Conservation (phyloP, 2,797 vertebrate species). For the Takifugu rubripes region DNA sequence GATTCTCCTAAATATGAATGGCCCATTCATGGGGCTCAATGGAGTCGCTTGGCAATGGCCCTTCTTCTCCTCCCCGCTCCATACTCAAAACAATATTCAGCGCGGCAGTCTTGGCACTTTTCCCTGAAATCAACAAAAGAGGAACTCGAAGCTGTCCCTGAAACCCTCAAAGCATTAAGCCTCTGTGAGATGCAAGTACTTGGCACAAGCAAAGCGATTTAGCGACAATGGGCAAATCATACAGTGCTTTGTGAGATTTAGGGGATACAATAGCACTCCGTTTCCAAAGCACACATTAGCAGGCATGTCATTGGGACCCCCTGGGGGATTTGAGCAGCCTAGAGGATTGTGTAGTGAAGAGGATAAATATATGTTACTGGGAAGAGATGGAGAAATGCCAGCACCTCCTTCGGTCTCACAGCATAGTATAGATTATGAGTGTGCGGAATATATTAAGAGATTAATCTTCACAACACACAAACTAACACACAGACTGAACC, state of each 20-base stretch:
- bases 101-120: slow-evolving; percentile 73
- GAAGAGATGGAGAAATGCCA: slow-evolving; percentile 61
- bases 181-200: slow-evolving; percentile 70
- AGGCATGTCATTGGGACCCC: slow-evolving; percentile 72
- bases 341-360: slow-evolving; percentile 67
- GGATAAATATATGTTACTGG: slow-evolving; percentile 74
- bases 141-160: slow-evolving; percentile 70
- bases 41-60: slow-evolving; percentile 69
- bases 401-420: slow-evolving; percentile 34
- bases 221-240: slow-evolving; percentile 73
- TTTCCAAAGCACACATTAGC: slow-evolving; percentile 75
- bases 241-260: slow-evolving; percentile 74
- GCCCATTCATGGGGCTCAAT: slow-evolving; percentile 77
- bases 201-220: slow-evolving; percentile 71
- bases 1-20: slow-evolving; percentile 84
- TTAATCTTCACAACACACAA: slow-evolving; percentile 57
- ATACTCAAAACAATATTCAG: slow-evolving; percentile 74
- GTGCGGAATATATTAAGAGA: slow-evolving; percentile 59
- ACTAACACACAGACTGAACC: slow-evolving; percentile 61
- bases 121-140: slow-evolving; percentile 73
- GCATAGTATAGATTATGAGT: slow-evolving; percentile 51
- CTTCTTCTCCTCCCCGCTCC: slow-evolving; percentile 58
- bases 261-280: slow-evolving; percentile 69
- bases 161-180: slow-evolving; percentile 73
- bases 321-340: slow-evolving; percentile 59